Percentiles rank a stretch among this genome's conserved stretches.
phyloP scores from a whole-genome alignment of 2,113 vertebrate genomes.

The Hyperoodon ampullatus region DNA sequence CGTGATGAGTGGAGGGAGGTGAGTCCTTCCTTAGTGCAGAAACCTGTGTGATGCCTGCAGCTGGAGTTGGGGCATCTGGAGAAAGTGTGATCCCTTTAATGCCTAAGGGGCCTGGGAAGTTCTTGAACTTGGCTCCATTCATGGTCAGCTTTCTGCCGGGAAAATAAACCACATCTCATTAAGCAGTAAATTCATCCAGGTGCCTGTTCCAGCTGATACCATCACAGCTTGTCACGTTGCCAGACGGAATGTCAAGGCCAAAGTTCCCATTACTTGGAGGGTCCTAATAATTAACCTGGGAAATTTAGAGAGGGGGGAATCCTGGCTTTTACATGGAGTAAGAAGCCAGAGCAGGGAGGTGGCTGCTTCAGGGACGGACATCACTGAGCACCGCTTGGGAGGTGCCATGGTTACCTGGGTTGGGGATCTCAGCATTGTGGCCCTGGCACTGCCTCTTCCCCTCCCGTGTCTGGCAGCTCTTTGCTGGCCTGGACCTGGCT shows the following conservation, averaged over 20 bases:
- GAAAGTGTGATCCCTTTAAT: background rate
- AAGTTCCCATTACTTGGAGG: background rate
- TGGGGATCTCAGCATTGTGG: background rate
- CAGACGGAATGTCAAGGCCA: conserved; percentile 24
- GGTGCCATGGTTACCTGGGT: background rate
- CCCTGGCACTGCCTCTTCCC: background rate
- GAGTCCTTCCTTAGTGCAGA: accelerated
- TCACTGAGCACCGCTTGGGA: conserved; percentile 24
- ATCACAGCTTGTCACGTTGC: accelerated
- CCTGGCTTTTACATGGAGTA: accelerated
- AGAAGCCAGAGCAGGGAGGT: background rate
- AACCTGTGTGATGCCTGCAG: background rate
- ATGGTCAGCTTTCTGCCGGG: background rate
- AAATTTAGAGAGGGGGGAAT: accelerated
- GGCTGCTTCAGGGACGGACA: background rate
- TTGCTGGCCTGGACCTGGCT: background rate
- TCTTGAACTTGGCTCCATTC: background rate
- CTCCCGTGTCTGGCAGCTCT: background rate
- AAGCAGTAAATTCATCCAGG: background rate
- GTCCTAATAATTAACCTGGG: background rate
- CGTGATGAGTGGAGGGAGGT: accelerated
- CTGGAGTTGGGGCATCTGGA: background rate
- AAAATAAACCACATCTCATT: background rate
- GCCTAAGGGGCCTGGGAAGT: background rate
- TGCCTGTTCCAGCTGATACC: background rate